Percentiles rank a stretch among this genome's conserved stretches.
These are phyloP conservation scores for Martes martes DNA, from an alignment of 2,113 vertebrate genomes.

Conservation along the genomic window DNA sequence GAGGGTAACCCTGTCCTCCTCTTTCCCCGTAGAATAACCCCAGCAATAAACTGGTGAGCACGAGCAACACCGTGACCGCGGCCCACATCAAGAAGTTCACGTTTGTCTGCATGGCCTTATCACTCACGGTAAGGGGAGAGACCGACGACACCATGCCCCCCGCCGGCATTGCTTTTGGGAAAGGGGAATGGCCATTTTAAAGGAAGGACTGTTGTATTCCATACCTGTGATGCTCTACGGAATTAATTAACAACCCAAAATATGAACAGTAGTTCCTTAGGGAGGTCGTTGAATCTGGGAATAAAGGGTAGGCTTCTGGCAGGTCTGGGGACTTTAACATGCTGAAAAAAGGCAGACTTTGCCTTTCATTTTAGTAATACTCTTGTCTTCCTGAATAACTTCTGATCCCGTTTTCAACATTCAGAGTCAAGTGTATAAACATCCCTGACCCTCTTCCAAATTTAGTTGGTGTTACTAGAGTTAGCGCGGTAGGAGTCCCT, in stretches of 20 bases:
- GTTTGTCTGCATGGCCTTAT: constrained; percentile 93
- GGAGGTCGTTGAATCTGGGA: not conserved
- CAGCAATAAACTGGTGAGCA: constrained; percentile 91
- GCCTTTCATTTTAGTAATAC: not conserved
- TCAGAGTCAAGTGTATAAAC: not conserved
- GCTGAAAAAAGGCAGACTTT: not conserved
- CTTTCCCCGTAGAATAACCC: constrained; percentile 90
- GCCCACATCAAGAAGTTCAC: constrained; percentile 97
- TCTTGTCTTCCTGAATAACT: not conserved
- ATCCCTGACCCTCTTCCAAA: not conserved
- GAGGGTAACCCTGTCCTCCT: constrained; percentile 43
- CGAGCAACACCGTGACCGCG: constrained; percentile 85
- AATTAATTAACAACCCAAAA: not conserved
- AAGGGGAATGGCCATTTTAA: not conserved
- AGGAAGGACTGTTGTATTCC: not conserved
- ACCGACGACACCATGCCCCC: accelerated
- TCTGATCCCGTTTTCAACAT: not conserved
- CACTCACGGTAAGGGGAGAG: constrained; percentile 91
- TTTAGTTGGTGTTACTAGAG: not conserved
- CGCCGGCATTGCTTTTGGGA: not conserved
- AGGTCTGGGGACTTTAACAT: not conserved
- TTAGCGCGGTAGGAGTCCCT: not conserved
- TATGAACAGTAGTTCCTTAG: not conserved
- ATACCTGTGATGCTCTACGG: no score
- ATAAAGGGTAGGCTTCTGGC: not conserved